Base-by-base conservation (phyloP, 2,888 invertebrate genomes). In the Falcaria lacertinaria region DNA sequence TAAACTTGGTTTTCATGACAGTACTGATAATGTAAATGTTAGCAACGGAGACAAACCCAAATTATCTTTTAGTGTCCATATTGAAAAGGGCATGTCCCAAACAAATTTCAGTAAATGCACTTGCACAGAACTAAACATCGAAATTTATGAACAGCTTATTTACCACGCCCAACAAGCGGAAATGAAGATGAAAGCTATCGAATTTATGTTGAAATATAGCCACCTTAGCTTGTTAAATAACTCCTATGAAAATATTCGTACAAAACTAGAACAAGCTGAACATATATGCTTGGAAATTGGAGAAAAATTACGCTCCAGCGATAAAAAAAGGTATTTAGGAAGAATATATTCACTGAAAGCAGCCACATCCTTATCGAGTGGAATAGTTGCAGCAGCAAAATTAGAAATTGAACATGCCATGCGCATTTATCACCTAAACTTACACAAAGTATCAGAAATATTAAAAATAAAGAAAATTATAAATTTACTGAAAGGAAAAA, bases 111-210 rank as follows among this genome's bases (percentile, higher is more conserved):
- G 54, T 11, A 78, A 65, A 57, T 89, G 89, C 48, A 76, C 80
- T 4, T 89, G 89, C 60, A 52, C 75, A 15, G 83, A 87, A 44
- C 62, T 88, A 47, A 77, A 77, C 43, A 73, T 87, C 33, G 64
- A 66, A 28, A 76, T 86, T 54, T 74, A 66, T 53, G 81, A 85
- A 46, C 86, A 89, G 61, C 60, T 89, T 6, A 71, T 85, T 42
- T 51, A 78, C 47, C 89, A 89, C 44, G 82, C 88, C n/a, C 54
- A 60, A 48, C 71, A 77, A 63, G 86, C 89, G 16, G 86, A 87
- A 54, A 53, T 86, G 40, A 83, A 74, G 52, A 53, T 49, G 5
- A 86, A 82, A 68, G 64, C 75, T 33, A 60, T 87, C 32, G 70
- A 83, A 50, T 86, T 84, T 54, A 54, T 75, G 36, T 72, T 86